phyloP scores from a whole-genome alignment of 1,140 invertebrate species.

The Sesamia nonagrioides region DNA sequence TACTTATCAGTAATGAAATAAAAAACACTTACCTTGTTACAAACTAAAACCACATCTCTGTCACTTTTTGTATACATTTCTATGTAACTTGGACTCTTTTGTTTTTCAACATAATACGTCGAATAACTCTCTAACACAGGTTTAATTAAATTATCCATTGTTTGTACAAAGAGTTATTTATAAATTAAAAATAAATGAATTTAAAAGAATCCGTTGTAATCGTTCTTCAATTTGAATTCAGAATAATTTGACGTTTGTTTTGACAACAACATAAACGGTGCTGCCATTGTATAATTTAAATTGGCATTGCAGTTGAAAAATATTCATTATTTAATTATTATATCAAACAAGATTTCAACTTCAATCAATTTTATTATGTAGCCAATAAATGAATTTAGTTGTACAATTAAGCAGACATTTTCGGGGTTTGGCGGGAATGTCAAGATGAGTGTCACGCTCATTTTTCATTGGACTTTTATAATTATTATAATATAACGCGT shows the following conservation, averaged over 20 bases:
- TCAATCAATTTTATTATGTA: too few relatives aligned
- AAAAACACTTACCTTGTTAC: constrained; percentile 66
- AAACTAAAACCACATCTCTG: constrained; percentile 74
- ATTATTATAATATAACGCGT: too few relatives aligned
- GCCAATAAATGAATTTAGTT: too few relatives aligned
- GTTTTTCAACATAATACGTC: constrained; percentile 72
- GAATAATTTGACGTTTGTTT: constrained; percentile 5
- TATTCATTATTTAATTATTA: too few relatives aligned
- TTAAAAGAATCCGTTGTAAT: constrained; percentile 33
- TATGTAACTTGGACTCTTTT: constrained; percentile 78
- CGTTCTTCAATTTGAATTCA: constrained; percentile 44
- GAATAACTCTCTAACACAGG: constrained; percentile 69
- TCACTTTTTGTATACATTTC: constrained; percentile 77
- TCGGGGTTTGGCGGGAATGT: too few relatives aligned
- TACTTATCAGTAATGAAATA: constrained; percentile 2
- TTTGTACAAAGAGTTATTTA: background rate
- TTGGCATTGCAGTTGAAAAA: too few relatives aligned
- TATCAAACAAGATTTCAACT: too few relatives aligned
- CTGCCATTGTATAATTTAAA: too few relatives aligned
- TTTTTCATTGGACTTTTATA: too few relatives aligned
- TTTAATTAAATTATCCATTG: constrained; percentile 65
- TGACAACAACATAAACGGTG: background rate
- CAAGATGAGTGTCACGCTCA: too few relatives aligned
- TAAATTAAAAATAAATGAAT: background rate
- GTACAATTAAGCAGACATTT: too few relatives aligned